Evolutionary conservation across 1,140 invertebrate genomes (phyloP).

Genomic region (Drosophila willistoni): DNA sequence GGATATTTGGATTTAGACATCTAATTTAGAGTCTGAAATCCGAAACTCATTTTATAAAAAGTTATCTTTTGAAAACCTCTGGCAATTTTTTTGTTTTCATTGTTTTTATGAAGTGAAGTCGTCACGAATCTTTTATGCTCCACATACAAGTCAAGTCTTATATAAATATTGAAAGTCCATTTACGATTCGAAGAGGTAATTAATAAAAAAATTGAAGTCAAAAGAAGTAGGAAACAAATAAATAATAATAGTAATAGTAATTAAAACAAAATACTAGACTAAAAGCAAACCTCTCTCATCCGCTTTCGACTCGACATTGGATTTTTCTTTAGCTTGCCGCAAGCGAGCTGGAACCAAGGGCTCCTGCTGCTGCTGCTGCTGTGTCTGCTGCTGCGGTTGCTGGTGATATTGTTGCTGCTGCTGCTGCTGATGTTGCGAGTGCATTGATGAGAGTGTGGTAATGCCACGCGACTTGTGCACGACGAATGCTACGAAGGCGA

Average conservation of each 20-base stretch:
- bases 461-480: constrained; percentile 91
- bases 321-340: constrained; percentile 86
- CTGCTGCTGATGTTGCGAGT: constrained; percentile 77
- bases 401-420: constrained; percentile 72
- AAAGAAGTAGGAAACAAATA: constrained; percentile 1
- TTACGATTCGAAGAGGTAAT: constrained; percentile 2
- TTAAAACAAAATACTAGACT: constrained; percentile 34
- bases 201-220: neutral
- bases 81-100: neutral
- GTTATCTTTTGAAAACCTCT: too few relatives aligned
- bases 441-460: constrained; percentile 89
- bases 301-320: constrained; percentile 86
- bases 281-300: constrained; percentile 85
- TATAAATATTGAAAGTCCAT: constrained; percentile 4
- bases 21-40: too few relatives aligned
- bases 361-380: constrained; percentile 76
- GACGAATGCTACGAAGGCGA: constrained; percentile 86
- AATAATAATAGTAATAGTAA: constrained; percentile 29
- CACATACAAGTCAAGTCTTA: constrained; percentile 37
- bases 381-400: constrained; percentile 75
- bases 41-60: too few relatives aligned
- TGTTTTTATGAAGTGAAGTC: neutral
- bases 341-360: constrained; percentile 85
- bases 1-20: too few relatives aligned
- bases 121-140: constrained; percentile 4